phyloP scores from a whole-genome alignment of 2,113 vertebrate genomes.

The Crocuta crocuta region DNA sequence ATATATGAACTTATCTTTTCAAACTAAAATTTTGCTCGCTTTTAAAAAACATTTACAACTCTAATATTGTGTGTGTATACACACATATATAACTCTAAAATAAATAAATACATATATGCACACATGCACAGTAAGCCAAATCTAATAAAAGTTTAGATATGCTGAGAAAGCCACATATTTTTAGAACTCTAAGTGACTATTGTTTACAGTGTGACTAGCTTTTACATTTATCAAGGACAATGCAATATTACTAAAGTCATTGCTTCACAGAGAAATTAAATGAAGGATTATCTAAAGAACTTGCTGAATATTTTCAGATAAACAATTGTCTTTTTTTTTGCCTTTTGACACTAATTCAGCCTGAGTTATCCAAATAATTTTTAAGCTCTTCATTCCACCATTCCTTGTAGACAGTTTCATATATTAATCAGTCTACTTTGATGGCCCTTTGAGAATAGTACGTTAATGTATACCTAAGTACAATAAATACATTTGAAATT shows the following conservation, averaged over 20 bases:
- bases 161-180: not conserved
- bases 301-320: not conserved
- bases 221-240: not conserved
- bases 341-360: not conserved
- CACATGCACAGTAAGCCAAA: not conserved
- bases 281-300: not conserved
- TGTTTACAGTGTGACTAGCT: not conserved
- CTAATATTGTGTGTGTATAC: not conserved
- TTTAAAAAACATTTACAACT: slow-evolving; percentile 11
- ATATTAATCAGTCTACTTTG: slow-evolving; percentile 43
- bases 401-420: not conserved
- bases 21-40: not conserved
- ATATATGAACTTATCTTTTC: not conserved
- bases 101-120: not conserved
- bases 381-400: not conserved
- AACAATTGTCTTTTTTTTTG: not conserved
- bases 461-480: slow-evolving; percentile 10
- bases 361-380: not conserved
- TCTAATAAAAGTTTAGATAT: not conserved
- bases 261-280: not conserved
- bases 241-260: not conserved
- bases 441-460: not conserved
- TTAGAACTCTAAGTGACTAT: not conserved
- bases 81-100: not conserved
- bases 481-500: slow-evolving; percentile 39